phyloP scores from a whole-genome alignment of 2,888 invertebrate genomes.

The Pardosa pseudoannulata region DNA sequence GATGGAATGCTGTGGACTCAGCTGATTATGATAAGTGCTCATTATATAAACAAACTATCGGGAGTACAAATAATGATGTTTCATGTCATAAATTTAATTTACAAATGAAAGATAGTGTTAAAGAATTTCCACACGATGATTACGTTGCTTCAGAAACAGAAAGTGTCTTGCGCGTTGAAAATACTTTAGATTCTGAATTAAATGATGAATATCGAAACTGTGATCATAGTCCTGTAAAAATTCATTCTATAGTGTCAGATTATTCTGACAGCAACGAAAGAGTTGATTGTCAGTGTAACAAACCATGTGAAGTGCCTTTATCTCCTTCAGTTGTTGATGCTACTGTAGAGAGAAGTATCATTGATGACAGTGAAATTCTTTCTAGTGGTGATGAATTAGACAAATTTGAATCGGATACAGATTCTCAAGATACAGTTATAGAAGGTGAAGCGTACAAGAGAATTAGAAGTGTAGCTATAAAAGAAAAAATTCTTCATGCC shows the following conservation, averaged over 20 bases:
- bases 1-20: neutral
- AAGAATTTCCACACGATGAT: neutral
- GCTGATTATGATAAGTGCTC: neutral
- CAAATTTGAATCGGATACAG: conserved; percentile 74
- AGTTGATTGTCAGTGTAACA: conserved; percentile 60
- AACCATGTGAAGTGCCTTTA: conserved; percentile 63
- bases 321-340: conserved; percentile 70
- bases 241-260: conserved; percentile 10
- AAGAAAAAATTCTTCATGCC: conserved; percentile 75
- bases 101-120: neutral
- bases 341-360: conserved; percentile 45
- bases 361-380: conserved; percentile 58
- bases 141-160: conserved; percentile 19
- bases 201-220: neutral
- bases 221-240: conserved; percentile 2
- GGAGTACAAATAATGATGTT: neutral
- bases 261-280: conserved; percentile 38
- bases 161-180: conserved; percentile 37
- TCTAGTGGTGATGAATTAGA: conserved; percentile 68
- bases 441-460: conserved; percentile 74
- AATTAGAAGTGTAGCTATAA: conserved; percentile 74
- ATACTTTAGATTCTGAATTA: conserved; percentile 35
- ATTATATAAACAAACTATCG: neutral
- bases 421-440: conserved; percentile 75
- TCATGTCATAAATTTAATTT: neutral